Conservation (phyloP, 2,888 invertebrate genomes). For the Carpatolechia fugitivella region DNA sequence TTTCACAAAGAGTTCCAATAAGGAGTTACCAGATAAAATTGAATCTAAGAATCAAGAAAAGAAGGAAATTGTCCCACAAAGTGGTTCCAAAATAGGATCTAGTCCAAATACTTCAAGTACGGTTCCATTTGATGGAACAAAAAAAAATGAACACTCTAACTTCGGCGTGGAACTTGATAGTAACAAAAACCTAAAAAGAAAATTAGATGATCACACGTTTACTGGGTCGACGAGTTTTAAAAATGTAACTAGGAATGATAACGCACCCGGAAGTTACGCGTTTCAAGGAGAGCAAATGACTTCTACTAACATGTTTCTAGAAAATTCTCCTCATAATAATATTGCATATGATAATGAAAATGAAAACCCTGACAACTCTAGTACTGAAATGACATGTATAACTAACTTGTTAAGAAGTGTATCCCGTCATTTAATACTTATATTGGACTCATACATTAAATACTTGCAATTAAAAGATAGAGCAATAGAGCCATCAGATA, state of each 20-base stretch:
- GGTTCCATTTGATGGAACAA: background rate
- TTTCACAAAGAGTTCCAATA: background rate
- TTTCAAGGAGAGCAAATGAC: too few species aligned
- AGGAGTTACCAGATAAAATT: background rate
- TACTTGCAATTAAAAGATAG: background rate
- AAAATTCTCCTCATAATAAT: background rate
- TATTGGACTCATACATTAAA: background rate
- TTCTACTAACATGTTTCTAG: too few species aligned
- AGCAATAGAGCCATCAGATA: background rate
- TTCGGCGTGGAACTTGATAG: background rate
- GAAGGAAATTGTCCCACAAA: too few species aligned
- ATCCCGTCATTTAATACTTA: background rate
- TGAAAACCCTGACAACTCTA: background rate
- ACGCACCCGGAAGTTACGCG: too few species aligned
- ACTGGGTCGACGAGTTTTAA: background rate
- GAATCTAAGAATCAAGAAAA: too few species aligned
- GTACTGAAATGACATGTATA: slow-evolving; percentile 3
- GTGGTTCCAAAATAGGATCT: too few species aligned
- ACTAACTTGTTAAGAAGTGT: background rate
- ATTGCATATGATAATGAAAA: background rate
- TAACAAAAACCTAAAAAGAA: background rate
- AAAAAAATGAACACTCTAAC: background rate
- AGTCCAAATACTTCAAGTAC: background rate
- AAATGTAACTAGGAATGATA: background rate
- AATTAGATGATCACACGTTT: background rate